Evolutionary conservation across 2,888 invertebrate species (phyloP).

Genomic region (Apodemia zela): DNA sequence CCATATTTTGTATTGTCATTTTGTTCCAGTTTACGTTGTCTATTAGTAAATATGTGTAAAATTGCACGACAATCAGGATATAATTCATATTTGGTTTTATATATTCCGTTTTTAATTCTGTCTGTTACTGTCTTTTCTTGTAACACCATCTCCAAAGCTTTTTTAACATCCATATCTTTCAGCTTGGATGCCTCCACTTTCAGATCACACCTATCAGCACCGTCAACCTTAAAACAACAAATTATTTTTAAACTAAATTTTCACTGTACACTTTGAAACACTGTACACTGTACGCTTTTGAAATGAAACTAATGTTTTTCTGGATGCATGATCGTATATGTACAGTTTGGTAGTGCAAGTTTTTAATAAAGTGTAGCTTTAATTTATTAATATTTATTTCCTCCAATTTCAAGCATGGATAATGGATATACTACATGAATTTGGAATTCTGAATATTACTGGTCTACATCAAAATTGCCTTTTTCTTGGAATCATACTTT

Average conservation of each 20-base stretch:
- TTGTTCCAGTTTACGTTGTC: conserved; percentile 33
- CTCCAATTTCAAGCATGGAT: too few relatives aligned
- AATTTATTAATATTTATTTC: too few relatives aligned
- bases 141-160: conserved; percentile 58
- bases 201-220: conserved; percentile 62
- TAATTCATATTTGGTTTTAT: conserved; percentile 55
- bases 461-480: too few relatives aligned
- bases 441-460: too few relatives aligned
- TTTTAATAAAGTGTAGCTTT: too few relatives aligned
- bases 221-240: conserved; percentile 59
- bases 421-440: too few relatives aligned
- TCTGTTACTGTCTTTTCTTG: conserved; percentile 52
- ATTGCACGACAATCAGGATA: conserved; percentile 68
- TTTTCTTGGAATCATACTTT: too few relatives aligned
- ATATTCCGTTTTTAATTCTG: conserved; percentile 50
- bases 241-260: conserved; percentile 3
- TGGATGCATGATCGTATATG: too few relatives aligned
- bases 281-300: too few relatives aligned
- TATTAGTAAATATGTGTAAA: conserved; percentile 56
- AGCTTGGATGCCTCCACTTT: conserved; percentile 59
- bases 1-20: conserved; percentile 23
- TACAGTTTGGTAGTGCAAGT: too few relatives aligned
- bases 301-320: too few relatives aligned
- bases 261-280: not conserved
- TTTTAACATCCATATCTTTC: conserved; percentile 46